These are phyloP conservation scores for Pteromalus puparum DNA, from an alignment of 1,140 invertebrate species.

Conservation along the genomic window DNA sequence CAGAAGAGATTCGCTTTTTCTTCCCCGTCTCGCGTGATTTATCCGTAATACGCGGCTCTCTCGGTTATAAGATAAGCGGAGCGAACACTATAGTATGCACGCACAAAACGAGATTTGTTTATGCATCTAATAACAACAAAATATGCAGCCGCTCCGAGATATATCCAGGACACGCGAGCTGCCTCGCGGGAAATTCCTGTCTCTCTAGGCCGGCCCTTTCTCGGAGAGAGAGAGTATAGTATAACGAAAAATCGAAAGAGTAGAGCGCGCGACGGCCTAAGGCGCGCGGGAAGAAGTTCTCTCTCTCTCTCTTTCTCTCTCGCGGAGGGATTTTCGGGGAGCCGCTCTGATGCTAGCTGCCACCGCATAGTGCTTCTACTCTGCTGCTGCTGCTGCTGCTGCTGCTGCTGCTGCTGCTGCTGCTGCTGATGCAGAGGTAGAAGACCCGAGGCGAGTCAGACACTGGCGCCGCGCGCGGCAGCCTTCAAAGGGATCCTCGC, in stretches of 20 bases:
- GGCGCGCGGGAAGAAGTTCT: background rate
- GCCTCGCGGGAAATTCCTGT: constrained; percentile 73
- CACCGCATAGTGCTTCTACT: background rate
- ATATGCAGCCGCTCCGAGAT: constrained; percentile 70
- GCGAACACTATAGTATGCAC: background rate
- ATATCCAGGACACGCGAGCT: constrained; percentile 72
- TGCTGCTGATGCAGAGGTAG: background rate
- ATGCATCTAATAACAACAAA: constrained; percentile 59
- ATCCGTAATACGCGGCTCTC: background rate
- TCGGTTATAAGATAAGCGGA: background rate
- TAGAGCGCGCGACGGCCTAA: background rate
- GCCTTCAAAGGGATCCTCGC: constrained; percentile 73
- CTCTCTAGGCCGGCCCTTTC: constrained; percentile 49
- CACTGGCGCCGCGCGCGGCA: constrained; percentile 74
- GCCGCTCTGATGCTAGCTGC: background rate
- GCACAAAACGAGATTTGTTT: background rate
- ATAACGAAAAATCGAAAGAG: constrained; percentile 36
- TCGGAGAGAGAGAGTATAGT: background rate
- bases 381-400: background rate
- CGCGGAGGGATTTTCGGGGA: constrained; percentile 35
- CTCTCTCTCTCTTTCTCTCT: too few species aligned
- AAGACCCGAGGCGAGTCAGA: constrained; percentile 37
- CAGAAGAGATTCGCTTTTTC: constrained; percentile 21
- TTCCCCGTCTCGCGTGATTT: constrained; percentile 3
- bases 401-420: background rate